A percentile compares a stretch with the other conserved stretches of the same genome.
Evolutionary conservation across 2,888 invertebrate species (phyloP).

Genomic region (Aradus depressus): DNA sequence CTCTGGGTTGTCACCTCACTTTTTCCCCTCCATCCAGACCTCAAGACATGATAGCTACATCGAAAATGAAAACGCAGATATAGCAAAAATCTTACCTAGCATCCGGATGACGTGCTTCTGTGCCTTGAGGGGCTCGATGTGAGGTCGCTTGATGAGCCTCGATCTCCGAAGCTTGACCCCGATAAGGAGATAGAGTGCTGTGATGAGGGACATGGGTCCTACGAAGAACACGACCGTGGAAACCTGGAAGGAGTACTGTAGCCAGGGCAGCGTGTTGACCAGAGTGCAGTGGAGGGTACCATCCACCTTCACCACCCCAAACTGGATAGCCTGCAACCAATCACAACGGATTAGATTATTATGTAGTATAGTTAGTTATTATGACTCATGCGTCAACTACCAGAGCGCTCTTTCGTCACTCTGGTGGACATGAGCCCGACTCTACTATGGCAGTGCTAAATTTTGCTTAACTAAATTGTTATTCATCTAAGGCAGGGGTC

Average conservation of each 20-base stretch:
- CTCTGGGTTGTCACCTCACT: too few species aligned
- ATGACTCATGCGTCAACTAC: too few species aligned
- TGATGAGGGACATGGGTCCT: slow-evolving; percentile 49
- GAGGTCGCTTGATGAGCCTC: slow-evolving; percentile 30
- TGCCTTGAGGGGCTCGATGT: slow-evolving; percentile 22
- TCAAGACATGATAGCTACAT: not conserved
- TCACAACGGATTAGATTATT: not conserved
- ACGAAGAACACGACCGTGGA: slow-evolving; percentile 52
- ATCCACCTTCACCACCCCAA: slow-evolving; percentile 49
- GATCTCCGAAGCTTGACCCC: slow-evolving; percentile 43
- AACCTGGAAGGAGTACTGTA: slow-evolving; percentile 44
- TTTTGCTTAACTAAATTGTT: too few species aligned
- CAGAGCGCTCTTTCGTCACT: too few species aligned
- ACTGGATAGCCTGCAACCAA: slow-evolving; percentile 30
- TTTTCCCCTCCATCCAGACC: too few species aligned
- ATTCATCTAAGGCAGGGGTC: too few species aligned
- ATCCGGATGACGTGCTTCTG: slow-evolving; percentile 57
- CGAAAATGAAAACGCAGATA: not conserved
- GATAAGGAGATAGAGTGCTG: slow-evolving; percentile 45
- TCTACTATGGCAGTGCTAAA: too few species aligned
- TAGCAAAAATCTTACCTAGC: slow-evolving; percentile 51
- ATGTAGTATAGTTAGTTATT: not conserved
- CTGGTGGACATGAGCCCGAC: too few species aligned
- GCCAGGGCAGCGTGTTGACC: slow-evolving; percentile 43
- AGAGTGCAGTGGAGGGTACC: slow-evolving; percentile 46